These are phyloP conservation scores for Cryptoprocta ferox DNA, from an alignment of 2,797 vertebrate species.

Conservation along the genomic window DNA sequence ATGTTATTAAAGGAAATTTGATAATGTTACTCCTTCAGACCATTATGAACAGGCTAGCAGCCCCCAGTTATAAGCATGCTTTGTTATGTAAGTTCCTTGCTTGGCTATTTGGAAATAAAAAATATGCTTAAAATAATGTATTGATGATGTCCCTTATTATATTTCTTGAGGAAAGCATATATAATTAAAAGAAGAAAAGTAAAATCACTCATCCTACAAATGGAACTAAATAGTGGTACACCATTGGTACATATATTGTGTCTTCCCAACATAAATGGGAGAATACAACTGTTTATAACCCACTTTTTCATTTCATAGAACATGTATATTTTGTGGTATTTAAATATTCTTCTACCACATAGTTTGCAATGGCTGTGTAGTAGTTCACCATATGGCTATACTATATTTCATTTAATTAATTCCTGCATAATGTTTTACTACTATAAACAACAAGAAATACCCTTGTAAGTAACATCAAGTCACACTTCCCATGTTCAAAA, in stretches of 20 bases:
- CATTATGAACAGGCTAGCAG: not conserved
- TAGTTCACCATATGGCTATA: not conserved
- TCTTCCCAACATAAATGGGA: not conserved
- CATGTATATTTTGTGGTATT: not conserved
- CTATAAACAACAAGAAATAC: not conserved
- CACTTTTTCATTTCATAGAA: not conserved
- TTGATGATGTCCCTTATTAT: not conserved
- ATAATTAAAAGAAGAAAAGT: not conserved
- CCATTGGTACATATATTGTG: not conserved
- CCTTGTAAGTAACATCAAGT: not conserved
- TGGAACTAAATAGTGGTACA: not conserved
- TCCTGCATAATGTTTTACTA: not conserved
- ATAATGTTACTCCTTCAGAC: not conserved
- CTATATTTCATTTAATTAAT: not conserved
- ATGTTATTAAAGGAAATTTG: not conserved
- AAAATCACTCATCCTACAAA: not conserved
- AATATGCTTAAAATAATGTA: not conserved
- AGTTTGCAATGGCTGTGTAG: not conserved
- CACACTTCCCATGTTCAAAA: not conserved
- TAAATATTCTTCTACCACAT: not conserved
- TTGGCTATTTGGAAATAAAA: not conserved
- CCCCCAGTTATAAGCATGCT: not conserved
- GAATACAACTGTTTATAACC: not conserved
- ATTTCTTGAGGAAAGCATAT: conserved; percentile 8
- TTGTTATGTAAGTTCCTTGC: not conserved